Percentiles rank a stretch among this genome's conserved stretches.
phyloP scores from a whole-genome alignment of 2,797 vertebrate genomes.

The Tadarida brasiliensis region DNA sequence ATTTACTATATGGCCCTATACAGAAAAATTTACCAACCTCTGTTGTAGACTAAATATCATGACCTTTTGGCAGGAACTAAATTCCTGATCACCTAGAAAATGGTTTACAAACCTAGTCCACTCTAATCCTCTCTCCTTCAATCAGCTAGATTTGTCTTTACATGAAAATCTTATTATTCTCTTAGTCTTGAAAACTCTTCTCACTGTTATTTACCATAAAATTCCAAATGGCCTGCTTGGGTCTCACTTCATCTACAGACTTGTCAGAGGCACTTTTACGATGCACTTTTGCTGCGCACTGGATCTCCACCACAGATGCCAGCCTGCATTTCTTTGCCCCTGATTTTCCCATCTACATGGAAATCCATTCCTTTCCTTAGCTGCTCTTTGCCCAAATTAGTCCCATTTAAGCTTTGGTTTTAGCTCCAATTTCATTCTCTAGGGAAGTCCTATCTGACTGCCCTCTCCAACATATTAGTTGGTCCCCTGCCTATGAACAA shows the following conservation, averaged over 20 bases:
- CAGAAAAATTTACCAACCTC: not conserved
- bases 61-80: not conserved
- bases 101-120: not conserved
- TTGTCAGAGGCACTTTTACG: not conserved
- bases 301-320: not conserved
- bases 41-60: not conserved
- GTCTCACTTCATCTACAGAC: not conserved
- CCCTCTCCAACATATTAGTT: not conserved
- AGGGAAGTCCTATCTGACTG: not conserved
- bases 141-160: conserved; percentile 5
- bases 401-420: not conserved
- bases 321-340: not conserved
- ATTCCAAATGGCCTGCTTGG: not conserved
- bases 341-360: not conserved
- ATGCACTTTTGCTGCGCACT: not conserved
- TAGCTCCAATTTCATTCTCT: not conserved
- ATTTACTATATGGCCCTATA: not conserved
- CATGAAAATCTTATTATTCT: conserved; percentile 39
- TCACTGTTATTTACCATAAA: conserved; percentile 18
- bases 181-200: not conserved
- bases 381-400: not conserved
- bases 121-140: not conserved
- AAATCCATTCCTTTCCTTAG: not conserved
- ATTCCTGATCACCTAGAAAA: not conserved
- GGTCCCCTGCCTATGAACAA: not conserved